A percentile compares a stretch with the other conserved stretches of the same genome.
Conservation (phyloP, 2,888 invertebrate genomes). For the Caenorhabditis sulstoni region DNA sequence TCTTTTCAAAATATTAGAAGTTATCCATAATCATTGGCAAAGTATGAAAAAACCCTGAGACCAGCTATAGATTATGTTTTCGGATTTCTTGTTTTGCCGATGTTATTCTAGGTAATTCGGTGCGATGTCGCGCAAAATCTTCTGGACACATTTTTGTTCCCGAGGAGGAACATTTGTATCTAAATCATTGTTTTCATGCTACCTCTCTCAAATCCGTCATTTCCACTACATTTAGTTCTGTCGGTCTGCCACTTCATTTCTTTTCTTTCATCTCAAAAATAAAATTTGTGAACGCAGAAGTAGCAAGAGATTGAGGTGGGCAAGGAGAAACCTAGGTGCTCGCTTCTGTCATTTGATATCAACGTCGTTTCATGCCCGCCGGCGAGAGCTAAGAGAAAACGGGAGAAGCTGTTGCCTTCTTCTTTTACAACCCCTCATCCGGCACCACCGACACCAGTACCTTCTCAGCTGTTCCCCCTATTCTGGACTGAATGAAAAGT, state of each 20-base stretch:
- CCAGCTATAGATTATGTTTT: neutral
- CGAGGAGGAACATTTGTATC: neutral
- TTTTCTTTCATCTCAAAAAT: neutral
- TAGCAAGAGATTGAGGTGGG: slow-evolving; percentile 18
- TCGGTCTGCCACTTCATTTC: neutral
- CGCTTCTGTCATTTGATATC: slow-evolving; percentile 51
- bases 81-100: neutral
- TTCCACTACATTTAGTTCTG: no score
- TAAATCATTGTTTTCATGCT: neutral
- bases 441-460: neutral
- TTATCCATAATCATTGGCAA: neutral
- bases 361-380: slow-evolving; percentile 57
- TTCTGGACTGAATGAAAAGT: slow-evolving; percentile 56
- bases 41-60: neutral
- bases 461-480: slow-evolving; percentile 11
- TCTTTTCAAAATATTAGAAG: neutral
- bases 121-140: neutral
- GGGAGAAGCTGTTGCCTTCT: slow-evolving; percentile 46
- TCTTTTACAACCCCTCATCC: slow-evolving; percentile 38
- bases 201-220: neutral
- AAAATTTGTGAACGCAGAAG: neutral
- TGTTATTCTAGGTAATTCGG: neutral
- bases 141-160: neutral
- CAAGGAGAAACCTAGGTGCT: slow-evolving; percentile 34
- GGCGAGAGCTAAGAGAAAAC: slow-evolving; percentile 36